Base-by-base conservation (phyloP, 2,888 invertebrate genomes). In the Ormyrus thymus region DNA sequence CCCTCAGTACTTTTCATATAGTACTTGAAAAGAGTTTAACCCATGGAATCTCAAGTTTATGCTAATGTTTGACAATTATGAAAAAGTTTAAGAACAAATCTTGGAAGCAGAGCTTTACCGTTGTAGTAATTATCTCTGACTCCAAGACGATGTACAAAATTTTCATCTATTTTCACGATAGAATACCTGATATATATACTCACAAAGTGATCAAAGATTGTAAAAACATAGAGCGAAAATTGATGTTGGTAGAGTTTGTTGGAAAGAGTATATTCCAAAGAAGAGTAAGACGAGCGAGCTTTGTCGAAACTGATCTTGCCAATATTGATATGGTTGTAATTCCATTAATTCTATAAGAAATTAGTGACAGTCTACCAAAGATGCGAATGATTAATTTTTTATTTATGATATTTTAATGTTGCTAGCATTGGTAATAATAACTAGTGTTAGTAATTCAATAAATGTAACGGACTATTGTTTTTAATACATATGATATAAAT, bases 1-100 rank as follows among this genome's bases (percentile, higher is more conserved):
- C 97, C 13, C 92, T 98, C 58, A 96, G 96, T 87, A 97, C 97
- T 89, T 95, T 97, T 86, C 95, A 97, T 86, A 96, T 97, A 83
- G 94, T 95, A 77, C 92, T 97, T 77, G 97, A 97, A 90, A 95
- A 96, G 88, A 96, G 96, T 74, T 94, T 97, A 79, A 96, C 96
- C 53, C 92, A 93, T 84, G 93, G 93, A 83, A 93, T 93, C 82
- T 91, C 92, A 51, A 90, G 89, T 84, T 87, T 90, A 83, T 89
- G 88, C 85, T 90, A 88, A 81, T 81, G 64, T 70, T 66, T 61
- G 5, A 50, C 9, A 81, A 11, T 29, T 72, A 58, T 68, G 50
- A 65, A 29, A 59, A 64, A 70, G 55, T 76, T 76, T 66, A 70
- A n/a, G 72, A 70, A 58, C 53, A 72, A 68, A 62, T 7, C n/a